These are phyloP conservation scores for Iselma pallidipennis DNA, from an alignment of 2,888 invertebrate genomes.

Conservation along the genomic window DNA sequence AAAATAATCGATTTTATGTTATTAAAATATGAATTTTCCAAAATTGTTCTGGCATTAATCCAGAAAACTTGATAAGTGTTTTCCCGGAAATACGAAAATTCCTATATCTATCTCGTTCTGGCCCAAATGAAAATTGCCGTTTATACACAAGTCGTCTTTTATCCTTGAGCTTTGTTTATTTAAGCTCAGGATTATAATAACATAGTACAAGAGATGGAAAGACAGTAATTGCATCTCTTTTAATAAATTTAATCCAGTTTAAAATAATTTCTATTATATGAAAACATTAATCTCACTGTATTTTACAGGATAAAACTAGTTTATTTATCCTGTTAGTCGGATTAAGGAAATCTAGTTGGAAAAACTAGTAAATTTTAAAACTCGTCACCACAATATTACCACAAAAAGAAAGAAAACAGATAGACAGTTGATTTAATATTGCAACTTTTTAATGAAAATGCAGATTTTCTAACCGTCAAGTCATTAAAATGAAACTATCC, in stretches of 20 bases:
- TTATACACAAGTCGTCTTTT: constrained; percentile 5
- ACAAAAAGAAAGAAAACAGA: background rate
- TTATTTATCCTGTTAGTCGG: background rate
- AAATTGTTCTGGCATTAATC: constrained; percentile 25
- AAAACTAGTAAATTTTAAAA: too few species aligned
- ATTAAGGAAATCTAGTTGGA: background rate
- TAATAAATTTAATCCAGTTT: background rate
- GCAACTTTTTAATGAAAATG: background rate
- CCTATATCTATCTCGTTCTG: background rate
- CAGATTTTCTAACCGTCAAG: background rate
- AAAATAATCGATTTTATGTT: constrained; percentile 22
- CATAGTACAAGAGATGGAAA: background rate
- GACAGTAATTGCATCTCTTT: background rate
- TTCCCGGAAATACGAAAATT: constrained; percentile 7
- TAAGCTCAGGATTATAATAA: background rate
- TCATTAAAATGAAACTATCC: background rate
- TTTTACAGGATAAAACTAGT: too few species aligned
- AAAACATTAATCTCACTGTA: background rate
- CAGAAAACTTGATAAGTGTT: constrained; percentile 18
- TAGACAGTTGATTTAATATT: background rate
- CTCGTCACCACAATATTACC: background rate
- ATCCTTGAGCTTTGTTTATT: constrained; percentile 12
- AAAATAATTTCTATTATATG: background rate
- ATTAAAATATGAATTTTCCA: constrained; percentile 21
- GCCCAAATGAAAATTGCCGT: background rate